Evolutionary conservation across 2,888 invertebrate genomes (phyloP), one percentile per base, ranked within the genome.

Genomic region (Chloroclystis v-ata): DNA sequence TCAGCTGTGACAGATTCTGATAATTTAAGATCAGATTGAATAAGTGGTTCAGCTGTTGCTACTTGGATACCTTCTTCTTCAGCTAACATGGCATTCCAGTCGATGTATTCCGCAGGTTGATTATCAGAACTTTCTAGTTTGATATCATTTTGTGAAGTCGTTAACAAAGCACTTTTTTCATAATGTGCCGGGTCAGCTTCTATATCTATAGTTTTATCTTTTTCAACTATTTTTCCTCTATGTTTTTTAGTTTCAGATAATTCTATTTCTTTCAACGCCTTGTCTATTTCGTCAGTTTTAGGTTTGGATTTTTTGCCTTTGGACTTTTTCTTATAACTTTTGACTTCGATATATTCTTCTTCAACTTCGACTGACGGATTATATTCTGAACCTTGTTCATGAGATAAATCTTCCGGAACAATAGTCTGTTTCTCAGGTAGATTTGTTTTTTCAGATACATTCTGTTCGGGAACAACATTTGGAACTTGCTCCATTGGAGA

Each of bases 51-150:
- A 37, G 69, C 52, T 29, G 62, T 54, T 2, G 69, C 65, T 39
- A 75, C 69, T 8, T 68, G 47, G 47, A 70, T 52, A 26, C 61
- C 67, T 65, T 83, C 80, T 63, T 87, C 82, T 63, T 82, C 84
- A 52, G 76, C 81, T 55, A 86, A 72, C 55, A 87, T 65, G 26
- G 75, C 69, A 54, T 85, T 86, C 86, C 86, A 87, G 56, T 87
- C 86, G 58, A 85, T 65, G 10, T 76, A 77, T 47, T 76, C 83
- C 49, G 82, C 64, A 16, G 76, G 72, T 33, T 75, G 67, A 20
- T 4, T 20, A 5, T 65, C 67, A 11, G 47, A 25, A 6, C 47
- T 32, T 28, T 49, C 48, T 2, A 26, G 8, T 37, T 47, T 47
- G 24, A 45, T 49, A 20, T 14, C 49, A 28, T 54, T 46, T 37